Base-by-base conservation (phyloP, 1,140 invertebrate species). In the Adelges cooleyi region DNA sequence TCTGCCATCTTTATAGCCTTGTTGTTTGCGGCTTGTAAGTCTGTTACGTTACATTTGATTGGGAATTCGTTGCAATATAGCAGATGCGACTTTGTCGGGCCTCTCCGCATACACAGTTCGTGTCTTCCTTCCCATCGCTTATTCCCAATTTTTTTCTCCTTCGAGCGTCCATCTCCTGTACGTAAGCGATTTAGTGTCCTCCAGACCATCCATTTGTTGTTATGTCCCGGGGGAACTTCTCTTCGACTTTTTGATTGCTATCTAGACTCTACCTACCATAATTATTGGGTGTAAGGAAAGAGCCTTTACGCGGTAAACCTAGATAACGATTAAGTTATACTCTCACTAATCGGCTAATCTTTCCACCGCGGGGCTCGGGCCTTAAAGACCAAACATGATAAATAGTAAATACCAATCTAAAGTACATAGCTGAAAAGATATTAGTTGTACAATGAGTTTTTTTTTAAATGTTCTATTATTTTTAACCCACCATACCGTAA, bases 251-350 rank as follows among this genome's bases (percentile, higher is more conserved):
- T 36, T 51, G 25, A 10, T 52, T 66, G 40, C 40, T 17, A n/a
- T n/a, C n/a, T n/a, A n/a, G n/a, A n/a, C 40, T 44, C 40, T 44
- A 44, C 40, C 40, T 44, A 8, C 56, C 56, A 62, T 17, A 62
- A n/a, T n/a, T n/a, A n/a, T n/a, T 33, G 29, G 49, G 6, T 51
- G 49, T 51, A 27, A 29, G n/a, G 25, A 51, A 51, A 33, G 27
- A 51, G 29, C 17, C 27, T 51, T 9, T 49, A 49, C 11, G n/a
- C 17, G 17, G n/a, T 51, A 51, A 23, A 51, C 50, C 50, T 51
- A 51, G 50, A n/a, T n/a, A 51, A 51, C 50, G 50, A 51, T 51
- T 51, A 23, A 51, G 50, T 33, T 23, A 33, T 18, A 9, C 27
- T 51, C 13, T 51, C 25, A 51, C 27, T 51, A 51, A 51, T 51